Conservation (phyloP, 2,113 vertebrate species). For the Eretmochelys imbricata region DNA sequence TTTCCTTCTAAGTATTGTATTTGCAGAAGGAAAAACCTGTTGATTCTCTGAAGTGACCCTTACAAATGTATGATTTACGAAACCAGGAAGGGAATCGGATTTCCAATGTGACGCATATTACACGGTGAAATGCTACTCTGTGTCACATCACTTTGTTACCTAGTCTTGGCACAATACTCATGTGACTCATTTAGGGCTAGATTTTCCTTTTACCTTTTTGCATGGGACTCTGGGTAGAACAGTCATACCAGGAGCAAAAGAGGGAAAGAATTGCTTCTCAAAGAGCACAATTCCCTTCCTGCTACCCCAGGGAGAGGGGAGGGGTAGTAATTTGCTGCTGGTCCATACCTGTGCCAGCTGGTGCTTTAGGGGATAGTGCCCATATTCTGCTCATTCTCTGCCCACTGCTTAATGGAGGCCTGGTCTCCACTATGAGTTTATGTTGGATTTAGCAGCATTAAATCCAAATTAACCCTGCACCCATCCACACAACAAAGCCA, state of each 20-base stretch:
- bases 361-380: not conserved
- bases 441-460: no score
- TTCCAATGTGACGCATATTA: not conserved
- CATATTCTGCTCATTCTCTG: not conserved
- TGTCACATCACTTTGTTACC: not conserved
- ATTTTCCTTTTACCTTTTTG: constrained; percentile 28
- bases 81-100: constrained; percentile 53
- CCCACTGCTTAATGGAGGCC: not conserved
- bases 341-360: not conserved
- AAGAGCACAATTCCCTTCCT: not conserved
- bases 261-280: accelerated
- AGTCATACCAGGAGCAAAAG: constrained; percentile 31
- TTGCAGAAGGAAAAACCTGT: not conserved
- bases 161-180: accelerated
- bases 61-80: not conserved
- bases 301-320: not conserved
- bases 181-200: not conserved
- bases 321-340: not conserved
- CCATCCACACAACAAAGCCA: no score
- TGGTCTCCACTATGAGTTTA: no score
- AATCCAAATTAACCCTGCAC: no score
- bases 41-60: not conserved
- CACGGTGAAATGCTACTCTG: not conserved
- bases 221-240: not conserved
- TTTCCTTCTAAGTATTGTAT: not conserved